Evolutionary conservation across 1,140 invertebrate genomes (phyloP).

Genomic region (Mya arenaria): DNA sequence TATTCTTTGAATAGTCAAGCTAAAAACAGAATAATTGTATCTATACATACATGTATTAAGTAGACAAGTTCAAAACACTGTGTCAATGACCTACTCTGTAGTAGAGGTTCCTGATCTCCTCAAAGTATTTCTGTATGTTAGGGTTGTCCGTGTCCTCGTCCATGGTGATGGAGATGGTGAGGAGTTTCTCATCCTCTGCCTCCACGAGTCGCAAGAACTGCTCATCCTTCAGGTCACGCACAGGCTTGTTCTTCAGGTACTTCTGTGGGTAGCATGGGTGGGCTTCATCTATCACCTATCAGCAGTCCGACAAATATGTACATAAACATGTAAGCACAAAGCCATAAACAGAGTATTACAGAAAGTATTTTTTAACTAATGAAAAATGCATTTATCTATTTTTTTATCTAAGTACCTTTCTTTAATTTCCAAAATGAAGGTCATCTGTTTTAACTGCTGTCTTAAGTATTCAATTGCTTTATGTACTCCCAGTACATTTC

Average conservation of each 20-base stretch:
- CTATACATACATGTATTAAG: no score
- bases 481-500: no score
- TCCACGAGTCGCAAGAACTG: constrained; percentile 87
- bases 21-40: no score
- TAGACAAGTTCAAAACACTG: no score
- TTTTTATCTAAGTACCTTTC: no score
- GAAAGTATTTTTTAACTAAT: no score
- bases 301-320: constrained; percentile 12
- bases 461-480: no score
- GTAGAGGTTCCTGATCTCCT: constrained; percentile 96
- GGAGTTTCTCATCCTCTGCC: constrained; percentile 90
- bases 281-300: constrained; percentile 88
- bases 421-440: no score
- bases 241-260: constrained; percentile 97
- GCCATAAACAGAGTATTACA: background rate
- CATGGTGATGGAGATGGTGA: constrained; percentile 80
- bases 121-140: constrained; percentile 88
- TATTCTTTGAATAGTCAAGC: no score
- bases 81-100: constrained; percentile 88
- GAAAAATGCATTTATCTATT: no score
- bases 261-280: constrained; percentile 94
- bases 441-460: no score
- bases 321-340: background rate
- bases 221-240: constrained; percentile 93
- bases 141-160: constrained; percentile 81